A percentile compares a stretch with the other conserved stretches of the same genome.
Conservation (phyloP, 2,797 vertebrate genomes). For the Eospalax fontanierii region DNA sequence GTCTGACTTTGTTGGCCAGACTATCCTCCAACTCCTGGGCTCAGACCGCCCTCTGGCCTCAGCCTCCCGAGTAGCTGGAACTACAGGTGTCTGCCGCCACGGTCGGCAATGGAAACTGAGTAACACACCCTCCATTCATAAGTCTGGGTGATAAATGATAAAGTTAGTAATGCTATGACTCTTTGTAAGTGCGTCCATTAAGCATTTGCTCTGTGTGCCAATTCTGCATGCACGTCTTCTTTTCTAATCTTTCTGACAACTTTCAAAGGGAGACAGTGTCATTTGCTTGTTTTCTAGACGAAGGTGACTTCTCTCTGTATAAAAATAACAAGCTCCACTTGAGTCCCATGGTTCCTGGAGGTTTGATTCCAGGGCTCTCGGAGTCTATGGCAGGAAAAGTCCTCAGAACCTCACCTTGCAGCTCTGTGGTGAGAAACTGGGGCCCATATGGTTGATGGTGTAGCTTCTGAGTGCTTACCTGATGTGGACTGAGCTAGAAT, state of each 20-base stretch:
- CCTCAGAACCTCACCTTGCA: background rate
- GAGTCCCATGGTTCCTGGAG: background rate
- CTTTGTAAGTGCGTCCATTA: too few species aligned
- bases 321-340: background rate
- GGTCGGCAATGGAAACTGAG: background rate
- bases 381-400: background rate
- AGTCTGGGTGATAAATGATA: background rate
- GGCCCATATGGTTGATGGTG: background rate
- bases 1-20: background rate
- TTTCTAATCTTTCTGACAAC: background rate
- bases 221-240: background rate
- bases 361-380: background rate
- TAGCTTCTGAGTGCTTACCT: background rate
- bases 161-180: background rate
- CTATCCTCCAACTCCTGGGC: background rate
- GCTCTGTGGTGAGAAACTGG: background rate
- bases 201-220: background rate
- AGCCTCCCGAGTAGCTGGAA: background rate
- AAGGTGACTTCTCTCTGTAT: background rate
- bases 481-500: too few species aligned
- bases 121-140: background rate
- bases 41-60: background rate
- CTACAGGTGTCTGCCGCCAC: background rate
- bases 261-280: background rate
- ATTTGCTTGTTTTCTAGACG: background rate